Percentiles rank a stretch among this genome's conserved stretches.
phyloP scores from a whole-genome alignment of 1,140 invertebrate species.

The Achroia grisella region DNA sequence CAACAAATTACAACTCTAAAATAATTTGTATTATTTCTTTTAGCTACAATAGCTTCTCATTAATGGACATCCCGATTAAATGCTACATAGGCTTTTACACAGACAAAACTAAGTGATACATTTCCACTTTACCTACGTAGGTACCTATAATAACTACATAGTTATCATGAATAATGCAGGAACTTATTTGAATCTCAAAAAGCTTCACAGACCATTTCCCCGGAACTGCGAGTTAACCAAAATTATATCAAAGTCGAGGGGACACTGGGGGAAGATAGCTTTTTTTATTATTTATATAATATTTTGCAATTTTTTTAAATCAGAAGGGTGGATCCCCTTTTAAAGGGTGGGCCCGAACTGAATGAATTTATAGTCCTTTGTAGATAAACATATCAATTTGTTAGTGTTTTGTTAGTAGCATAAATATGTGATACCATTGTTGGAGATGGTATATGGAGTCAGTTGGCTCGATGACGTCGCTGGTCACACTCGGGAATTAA shows the following conservation, averaged over 20 bases:
- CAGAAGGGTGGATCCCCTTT: slow-evolving; percentile 60
- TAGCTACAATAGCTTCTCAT: too few relatives aligned
- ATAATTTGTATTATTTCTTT: too few relatives aligned
- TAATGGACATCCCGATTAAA: too few relatives aligned
- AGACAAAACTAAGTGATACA: neutral
- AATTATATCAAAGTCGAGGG: slow-evolving; percentile 46
- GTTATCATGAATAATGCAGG: slow-evolving; percentile 46
- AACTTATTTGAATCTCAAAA: slow-evolving; percentile 40
- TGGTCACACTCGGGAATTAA: slow-evolving; percentile 33
- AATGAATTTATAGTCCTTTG: slow-evolving; percentile 69
- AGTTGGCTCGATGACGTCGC: slow-evolving; percentile 43
- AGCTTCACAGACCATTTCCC: slow-evolving; percentile 53
- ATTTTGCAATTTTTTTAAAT: slow-evolving; percentile 70
- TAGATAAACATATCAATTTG: slow-evolving; percentile 74
- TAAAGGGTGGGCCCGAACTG: slow-evolving; percentile 62
- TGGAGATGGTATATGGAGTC: slow-evolving; percentile 23
- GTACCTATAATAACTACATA: too few relatives aligned
- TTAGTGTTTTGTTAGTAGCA: slow-evolving; percentile 63
- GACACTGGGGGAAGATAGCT: slow-evolving; percentile 24
- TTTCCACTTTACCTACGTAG: too few relatives aligned
- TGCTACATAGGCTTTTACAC: neutral
- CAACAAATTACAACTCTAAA: too few relatives aligned
- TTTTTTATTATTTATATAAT: slow-evolving; percentile 70
- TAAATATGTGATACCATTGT: slow-evolving; percentile 65
- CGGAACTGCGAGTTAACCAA: slow-evolving; percentile 56